phyloP scores from a whole-genome alignment of 2,888 invertebrate genomes.

The Encarsia formosa region DNA sequence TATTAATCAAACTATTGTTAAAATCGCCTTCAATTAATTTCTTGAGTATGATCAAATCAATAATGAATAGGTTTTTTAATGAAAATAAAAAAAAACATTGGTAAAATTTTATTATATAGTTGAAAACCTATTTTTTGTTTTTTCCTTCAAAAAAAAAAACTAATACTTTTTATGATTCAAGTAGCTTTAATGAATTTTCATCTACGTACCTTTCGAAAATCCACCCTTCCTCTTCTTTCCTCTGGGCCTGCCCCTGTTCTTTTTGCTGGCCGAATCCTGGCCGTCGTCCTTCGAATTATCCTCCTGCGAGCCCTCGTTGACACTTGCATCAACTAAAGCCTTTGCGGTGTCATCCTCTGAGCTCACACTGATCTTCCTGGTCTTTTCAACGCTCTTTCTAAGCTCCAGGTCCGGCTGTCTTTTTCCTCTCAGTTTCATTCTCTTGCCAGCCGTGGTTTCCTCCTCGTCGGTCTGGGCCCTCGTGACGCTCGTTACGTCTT shows the following conservation, averaged over 20 bases:
- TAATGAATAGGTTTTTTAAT: too few species aligned
- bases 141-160: too few species aligned
- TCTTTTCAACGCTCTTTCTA: slow-evolving; percentile 46
- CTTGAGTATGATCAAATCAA: too few species aligned
- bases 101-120: too few species aligned
- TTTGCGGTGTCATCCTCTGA: slow-evolving; percentile 42
- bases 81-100: too few species aligned
- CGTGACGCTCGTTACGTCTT: slow-evolving; percentile 38
- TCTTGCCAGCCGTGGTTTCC: slow-evolving; percentile 42
- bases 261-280: slow-evolving; percentile 13
- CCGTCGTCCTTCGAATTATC: slow-evolving; percentile 17
- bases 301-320: slow-evolving; percentile 4
- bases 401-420: slow-evolving; percentile 40
- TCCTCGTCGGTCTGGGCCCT: slow-evolving; percentile 37
- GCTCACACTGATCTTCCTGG: slow-evolving; percentile 38
- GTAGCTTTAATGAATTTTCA: too few species aligned
- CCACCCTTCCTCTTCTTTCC: slow-evolving; percentile 29
- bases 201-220: too few species aligned
- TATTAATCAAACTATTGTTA: too few species aligned
- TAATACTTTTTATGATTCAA: too few species aligned
- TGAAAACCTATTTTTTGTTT: too few species aligned
- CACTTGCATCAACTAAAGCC: not conserved
- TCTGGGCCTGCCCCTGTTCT: slow-evolving; percentile 28
- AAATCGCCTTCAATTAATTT: too few species aligned
- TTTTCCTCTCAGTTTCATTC: slow-evolving; percentile 42